Conservation (phyloP, 2,888 invertebrate genomes). For the Chymomyza caudatula region DNA sequence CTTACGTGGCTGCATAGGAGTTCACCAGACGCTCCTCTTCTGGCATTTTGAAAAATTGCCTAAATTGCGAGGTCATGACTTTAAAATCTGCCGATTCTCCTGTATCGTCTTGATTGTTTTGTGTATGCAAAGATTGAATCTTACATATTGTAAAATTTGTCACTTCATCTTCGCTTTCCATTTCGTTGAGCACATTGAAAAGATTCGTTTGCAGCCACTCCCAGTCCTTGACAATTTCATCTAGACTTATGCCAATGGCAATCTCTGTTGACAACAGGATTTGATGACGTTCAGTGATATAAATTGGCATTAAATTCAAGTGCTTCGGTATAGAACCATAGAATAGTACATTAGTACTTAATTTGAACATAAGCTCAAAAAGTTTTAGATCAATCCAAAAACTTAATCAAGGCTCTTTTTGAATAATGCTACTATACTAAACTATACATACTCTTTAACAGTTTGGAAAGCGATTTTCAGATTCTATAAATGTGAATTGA, state of each 20-base stretch:
- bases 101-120: constrained; percentile 78
- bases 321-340: no score
- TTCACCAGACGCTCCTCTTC: constrained; percentile 97
- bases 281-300: no score
- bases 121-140: constrained; percentile 95
- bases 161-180: constrained; percentile 95
- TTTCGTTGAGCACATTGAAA: constrained; percentile 89
- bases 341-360: no score
- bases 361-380: no score
- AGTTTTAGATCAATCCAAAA: neutral
- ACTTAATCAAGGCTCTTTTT: no score
- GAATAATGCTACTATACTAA: no score
- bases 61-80: constrained; percentile 94
- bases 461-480: no score
- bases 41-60: constrained; percentile 92
- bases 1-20: constrained; percentile 94
- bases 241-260: constrained; percentile 90
- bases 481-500: no score
- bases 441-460: no score
- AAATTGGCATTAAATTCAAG: no score
- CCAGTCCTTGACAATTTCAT: constrained; percentile 95
- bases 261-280: constrained; percentile 88
- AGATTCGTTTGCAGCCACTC: constrained; percentile 94
- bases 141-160: constrained; percentile 97
- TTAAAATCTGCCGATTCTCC: constrained; percentile 78